Evolutionary conservation across 1,140 invertebrate genomes (phyloP).

Genomic region (Penaeus indicus): DNA sequence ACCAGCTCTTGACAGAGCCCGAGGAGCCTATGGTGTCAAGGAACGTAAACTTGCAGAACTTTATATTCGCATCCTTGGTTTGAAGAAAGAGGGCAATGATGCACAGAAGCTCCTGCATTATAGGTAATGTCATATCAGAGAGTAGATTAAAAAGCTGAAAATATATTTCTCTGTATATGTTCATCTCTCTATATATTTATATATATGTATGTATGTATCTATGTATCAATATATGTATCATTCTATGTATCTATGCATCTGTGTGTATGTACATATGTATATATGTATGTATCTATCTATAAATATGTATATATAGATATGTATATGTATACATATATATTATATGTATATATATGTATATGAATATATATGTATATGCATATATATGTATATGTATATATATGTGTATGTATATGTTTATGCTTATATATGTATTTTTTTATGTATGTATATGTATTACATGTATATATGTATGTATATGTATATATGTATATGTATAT

Average conservation of each 20-base stretch:
- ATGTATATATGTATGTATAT: neutral
- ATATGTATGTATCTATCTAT: too few relatives aligned
- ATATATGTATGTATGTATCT: too few relatives aligned
- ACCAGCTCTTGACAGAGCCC: conserved; percentile 77
- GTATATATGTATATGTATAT: too few relatives aligned
- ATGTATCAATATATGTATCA: too few relatives aligned
- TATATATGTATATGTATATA: neutral
- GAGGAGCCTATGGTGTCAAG: conserved; percentile 72
- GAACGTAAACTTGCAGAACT: conserved; percentile 61
- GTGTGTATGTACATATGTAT: too few relatives aligned
- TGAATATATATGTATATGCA: neutral
- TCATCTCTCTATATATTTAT: too few relatives aligned
- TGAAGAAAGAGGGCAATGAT: conserved; percentile 51
- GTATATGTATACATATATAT: too few relatives aligned
- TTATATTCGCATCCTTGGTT: conserved; percentile 58
- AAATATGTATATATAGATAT: too few relatives aligned
- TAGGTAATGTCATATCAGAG: conserved; percentile 3
- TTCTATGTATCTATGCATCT: too few relatives aligned
- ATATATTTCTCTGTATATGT: too few relatives aligned
- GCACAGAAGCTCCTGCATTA: conserved; percentile 55
- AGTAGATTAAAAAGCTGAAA: neutral
- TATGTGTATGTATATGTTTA: neutral
- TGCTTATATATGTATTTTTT: neutral
- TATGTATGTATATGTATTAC: neutral
- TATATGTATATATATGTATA: neutral